Conservation (phyloP, 2,797 vertebrate species). For the Sphenopsis melanotis region DNA sequence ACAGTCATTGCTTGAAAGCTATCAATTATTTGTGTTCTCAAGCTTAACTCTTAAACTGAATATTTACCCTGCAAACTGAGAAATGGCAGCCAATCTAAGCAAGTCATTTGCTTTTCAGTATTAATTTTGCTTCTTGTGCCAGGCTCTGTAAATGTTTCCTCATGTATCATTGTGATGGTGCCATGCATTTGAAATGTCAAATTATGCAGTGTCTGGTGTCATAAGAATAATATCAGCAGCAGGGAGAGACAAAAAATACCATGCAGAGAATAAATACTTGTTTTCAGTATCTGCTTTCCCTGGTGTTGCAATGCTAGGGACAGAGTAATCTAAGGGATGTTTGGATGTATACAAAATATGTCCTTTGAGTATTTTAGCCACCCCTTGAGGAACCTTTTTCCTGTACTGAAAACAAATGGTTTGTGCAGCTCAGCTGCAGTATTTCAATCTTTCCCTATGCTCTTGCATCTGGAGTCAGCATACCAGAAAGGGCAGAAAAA, state of each 20-base stretch:
- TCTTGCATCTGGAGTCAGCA: background rate
- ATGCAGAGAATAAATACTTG: background rate
- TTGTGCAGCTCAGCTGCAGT: background rate
- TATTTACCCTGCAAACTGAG: conserved; percentile 27
- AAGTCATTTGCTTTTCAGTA: conserved; percentile 9
- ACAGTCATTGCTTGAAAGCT: background rate
- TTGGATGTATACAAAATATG: background rate
- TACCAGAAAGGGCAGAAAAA: background rate
- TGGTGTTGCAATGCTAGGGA: background rate
- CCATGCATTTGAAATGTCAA: conserved; percentile 47
- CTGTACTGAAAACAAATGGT: background rate
- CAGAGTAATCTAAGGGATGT: background rate
- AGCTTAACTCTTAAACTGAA: background rate
- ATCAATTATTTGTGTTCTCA: background rate
- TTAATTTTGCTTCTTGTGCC: conserved; percentile 18
- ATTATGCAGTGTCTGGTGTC: conserved; percentile 21
- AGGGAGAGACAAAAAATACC: background rate
- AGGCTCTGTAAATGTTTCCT: conserved; percentile 32
- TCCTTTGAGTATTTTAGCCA: background rate
- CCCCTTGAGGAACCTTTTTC: background rate
- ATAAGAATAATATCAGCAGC: background rate
- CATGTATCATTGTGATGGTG: conserved; percentile 27
- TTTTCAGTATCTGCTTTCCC: background rate
- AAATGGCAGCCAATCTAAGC: background rate
- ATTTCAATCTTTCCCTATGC: background rate